Percentiles rank a stretch among this genome's conserved stretches.
These are phyloP conservation scores for Pachycephus smyrnensis DNA, from an alignment of 2,888 invertebrate species.

Conservation along the genomic window DNA sequence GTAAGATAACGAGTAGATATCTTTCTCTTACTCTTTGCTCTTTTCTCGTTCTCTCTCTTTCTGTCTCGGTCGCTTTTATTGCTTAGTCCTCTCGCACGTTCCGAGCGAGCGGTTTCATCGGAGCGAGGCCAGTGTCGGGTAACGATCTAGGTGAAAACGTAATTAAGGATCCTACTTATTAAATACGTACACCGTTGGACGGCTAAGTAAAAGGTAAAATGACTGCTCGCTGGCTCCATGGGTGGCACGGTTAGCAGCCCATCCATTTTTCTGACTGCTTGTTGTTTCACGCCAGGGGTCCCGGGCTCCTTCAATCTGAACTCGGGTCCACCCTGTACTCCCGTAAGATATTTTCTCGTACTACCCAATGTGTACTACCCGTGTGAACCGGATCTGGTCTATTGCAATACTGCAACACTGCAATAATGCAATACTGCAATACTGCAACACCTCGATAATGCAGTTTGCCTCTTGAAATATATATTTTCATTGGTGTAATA, in stretches of 20 bases:
- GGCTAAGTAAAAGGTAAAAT: constrained; percentile 47
- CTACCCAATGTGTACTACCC: background rate
- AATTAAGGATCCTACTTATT: constrained; percentile 45
- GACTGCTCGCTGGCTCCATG: constrained; percentile 58
- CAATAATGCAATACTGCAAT: background rate
- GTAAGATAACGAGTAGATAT: background rate
- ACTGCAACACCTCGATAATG: background rate
- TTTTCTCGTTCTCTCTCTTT: no score
- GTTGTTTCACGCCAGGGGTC: constrained; percentile 65
- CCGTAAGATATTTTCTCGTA: background rate
- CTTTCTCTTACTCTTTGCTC: background rate
- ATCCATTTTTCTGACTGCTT: constrained; percentile 67
- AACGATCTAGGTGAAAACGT: constrained; percentile 44
- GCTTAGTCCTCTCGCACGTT: background rate
- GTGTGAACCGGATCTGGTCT: background rate
- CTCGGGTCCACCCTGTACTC: constrained; percentile 36
- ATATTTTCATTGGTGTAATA: no score
- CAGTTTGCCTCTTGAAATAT: background rate
- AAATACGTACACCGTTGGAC: constrained; percentile 30
- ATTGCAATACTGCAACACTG: background rate
- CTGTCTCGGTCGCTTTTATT: background rate
- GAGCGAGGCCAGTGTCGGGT: constrained; percentile 5
- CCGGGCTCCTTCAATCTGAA: constrained; percentile 47
- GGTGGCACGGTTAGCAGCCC: constrained; percentile 66
- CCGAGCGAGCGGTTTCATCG: background rate